Percentiles rank a stretch among this genome's conserved stretches.
These are phyloP conservation scores for Scaptomyza graminum DNA, from an alignment of 1,140 invertebrate species.

Conservation along the genomic window DNA sequence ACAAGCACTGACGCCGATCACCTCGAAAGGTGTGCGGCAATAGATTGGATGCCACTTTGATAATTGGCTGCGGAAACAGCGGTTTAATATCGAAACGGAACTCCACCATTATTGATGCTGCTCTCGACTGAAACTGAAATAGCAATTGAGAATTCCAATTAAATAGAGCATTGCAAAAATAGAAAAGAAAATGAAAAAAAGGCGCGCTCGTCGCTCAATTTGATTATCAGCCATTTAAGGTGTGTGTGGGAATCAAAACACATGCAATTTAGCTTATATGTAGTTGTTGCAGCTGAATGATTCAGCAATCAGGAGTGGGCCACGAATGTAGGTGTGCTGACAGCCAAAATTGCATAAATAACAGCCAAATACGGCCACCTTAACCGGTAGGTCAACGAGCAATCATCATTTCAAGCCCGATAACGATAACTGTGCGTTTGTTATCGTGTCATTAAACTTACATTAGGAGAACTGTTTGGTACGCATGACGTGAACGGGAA, in stretches of 20 bases:
- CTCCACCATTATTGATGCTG: conserved; percentile 84
- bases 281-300: conserved; percentile 52
- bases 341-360: conserved; percentile 21
- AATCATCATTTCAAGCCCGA: conserved; percentile 17
- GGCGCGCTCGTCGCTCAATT: conserved; percentile 58
- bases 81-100: conserved; percentile 87
- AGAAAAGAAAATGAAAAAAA: conserved; percentile 4
- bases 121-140: conserved; percentile 44
- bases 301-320: conserved; percentile 47
- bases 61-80: conserved; percentile 85
- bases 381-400: conserved; percentile 7
- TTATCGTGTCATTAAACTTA: conserved; percentile 58
- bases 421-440: conserved; percentile 24
- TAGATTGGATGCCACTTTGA: conserved; percentile 86
- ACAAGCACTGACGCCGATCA: conserved; percentile 86
- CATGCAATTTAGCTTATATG: conserved; percentile 61
- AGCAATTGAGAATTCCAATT: conserved; percentile 58
- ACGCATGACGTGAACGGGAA: conserved; percentile 14
- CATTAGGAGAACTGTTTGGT: not conserved
- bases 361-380: not conserved
- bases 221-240: conserved; percentile 57
- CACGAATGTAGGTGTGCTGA: conserved; percentile 51
- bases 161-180: conserved; percentile 71
- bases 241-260: conserved; percentile 64
- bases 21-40: conserved; percentile 86